A percentile compares a stretch with the other conserved stretches of the same genome.
These are phyloP conservation scores for Drosophila mulleri DNA, from an alignment of 2,888 invertebrate genomes.

Conservation along the genomic window DNA sequence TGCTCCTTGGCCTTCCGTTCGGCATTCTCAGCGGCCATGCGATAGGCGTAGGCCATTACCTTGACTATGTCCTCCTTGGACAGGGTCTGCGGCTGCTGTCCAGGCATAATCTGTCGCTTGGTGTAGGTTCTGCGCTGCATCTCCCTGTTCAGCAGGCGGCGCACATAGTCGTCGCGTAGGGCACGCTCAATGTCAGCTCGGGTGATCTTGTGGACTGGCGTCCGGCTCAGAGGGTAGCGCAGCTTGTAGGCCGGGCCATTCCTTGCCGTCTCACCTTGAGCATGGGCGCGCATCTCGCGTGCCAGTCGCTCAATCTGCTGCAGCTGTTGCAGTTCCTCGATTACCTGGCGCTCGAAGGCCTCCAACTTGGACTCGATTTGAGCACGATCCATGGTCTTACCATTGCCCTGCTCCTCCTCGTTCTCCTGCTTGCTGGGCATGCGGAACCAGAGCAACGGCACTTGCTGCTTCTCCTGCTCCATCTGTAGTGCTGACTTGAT, in stretches of 20 bases:
- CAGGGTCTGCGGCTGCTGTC: constrained; percentile 21
- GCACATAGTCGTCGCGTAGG: constrained; percentile 79
- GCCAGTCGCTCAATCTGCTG: constrained; percentile 79
- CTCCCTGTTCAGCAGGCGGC: constrained; percentile 72
- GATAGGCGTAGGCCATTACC: constrained; percentile 79
- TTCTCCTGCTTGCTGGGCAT: constrained; percentile 38
- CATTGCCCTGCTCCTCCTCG: constrained; percentile 10
- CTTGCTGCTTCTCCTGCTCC: constrained; percentile 47
- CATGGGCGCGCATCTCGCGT: constrained; percentile 68
- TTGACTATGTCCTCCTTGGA: constrained; percentile 76
- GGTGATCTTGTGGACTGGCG: constrained; percentile 81
- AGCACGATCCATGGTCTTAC: constrained; percentile 54
- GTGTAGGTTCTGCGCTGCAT: constrained; percentile 53
- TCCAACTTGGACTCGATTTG: constrained; percentile 67
- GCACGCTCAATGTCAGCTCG: constrained; percentile 80
- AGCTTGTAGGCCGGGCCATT: constrained; percentile 42
- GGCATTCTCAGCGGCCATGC: constrained; percentile 65
- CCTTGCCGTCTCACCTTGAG: constrained; percentile 17
- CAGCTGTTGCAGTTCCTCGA: constrained; percentile 70
- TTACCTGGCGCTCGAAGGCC: constrained; percentile 76
- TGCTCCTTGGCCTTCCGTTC: constrained; percentile 26
- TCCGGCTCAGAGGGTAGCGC: constrained; percentile 68
- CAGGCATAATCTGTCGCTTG: constrained; percentile 63
- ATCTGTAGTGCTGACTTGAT: constrained; percentile 54
- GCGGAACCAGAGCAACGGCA: constrained; percentile 81